Conservation (phyloP, 2,888 invertebrate genomes). For the Drosophila emarginata region DNA sequence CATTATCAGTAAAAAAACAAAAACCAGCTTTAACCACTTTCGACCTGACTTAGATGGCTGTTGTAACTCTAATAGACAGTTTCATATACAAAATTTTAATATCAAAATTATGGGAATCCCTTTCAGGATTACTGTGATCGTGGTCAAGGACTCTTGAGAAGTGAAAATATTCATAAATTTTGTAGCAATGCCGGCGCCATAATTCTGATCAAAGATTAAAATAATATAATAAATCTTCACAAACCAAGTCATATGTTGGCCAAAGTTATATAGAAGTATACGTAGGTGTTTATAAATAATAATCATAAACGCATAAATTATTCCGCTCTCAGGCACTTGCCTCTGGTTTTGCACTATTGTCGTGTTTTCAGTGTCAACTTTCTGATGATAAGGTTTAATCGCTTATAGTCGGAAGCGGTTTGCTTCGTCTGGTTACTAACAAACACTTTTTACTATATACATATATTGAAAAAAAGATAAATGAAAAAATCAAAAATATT, state of each 20-base stretch:
- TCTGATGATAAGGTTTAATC: constrained; percentile 22
- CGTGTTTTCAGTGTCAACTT: constrained; percentile 32
- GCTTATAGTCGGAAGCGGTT: constrained; percentile 3
- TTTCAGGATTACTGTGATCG: neutral
- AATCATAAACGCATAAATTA: constrained; percentile 34
- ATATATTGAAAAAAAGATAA: constrained; percentile 9
- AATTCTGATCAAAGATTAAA: constrained; percentile 65
- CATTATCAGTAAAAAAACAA: constrained; percentile 48
- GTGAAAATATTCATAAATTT: constrained; percentile 48
- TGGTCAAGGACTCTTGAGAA: neutral
- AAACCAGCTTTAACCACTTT: constrained; percentile 50
- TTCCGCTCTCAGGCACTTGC: constrained; percentile 33
- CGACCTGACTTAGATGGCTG: constrained; percentile 9
- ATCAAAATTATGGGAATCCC: neutral
- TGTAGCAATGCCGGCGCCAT: constrained; percentile 36
- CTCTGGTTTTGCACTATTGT: constrained; percentile 14
- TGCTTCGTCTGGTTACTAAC: neutral
- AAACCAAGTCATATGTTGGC: constrained; percentile 16
- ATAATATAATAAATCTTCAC: constrained; percentile 62
- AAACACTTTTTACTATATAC: neutral
- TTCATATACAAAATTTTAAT: constrained; percentile 41
- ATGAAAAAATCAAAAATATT: constrained; percentile 4
- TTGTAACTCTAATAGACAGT: constrained; percentile 34
- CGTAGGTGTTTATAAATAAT: constrained; percentile 30
- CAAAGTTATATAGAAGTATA: constrained; percentile 3